Evolutionary conservation across 2,888 invertebrate species (phyloP).

Genomic region (Drosophila pseudotakahashii): DNA sequence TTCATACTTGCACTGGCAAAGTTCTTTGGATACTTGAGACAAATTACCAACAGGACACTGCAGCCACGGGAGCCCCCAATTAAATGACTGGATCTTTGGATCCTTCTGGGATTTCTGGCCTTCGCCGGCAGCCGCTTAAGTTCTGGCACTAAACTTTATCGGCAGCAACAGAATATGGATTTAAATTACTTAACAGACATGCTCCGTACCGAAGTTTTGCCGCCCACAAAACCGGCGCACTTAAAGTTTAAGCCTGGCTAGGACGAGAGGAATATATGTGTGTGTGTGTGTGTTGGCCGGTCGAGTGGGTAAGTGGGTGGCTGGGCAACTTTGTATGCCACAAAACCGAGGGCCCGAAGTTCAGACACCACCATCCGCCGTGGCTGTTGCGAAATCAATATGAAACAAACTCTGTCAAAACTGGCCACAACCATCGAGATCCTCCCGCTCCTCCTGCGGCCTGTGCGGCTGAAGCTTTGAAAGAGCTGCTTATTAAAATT

Average conservation of each 20-base stretch:
- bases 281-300: background rate
- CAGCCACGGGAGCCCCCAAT: constrained; percentile 66
- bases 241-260: constrained; percentile 36
- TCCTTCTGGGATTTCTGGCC: background rate
- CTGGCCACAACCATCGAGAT: constrained; percentile 43
- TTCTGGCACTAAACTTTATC: constrained; percentile 71
- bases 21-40: constrained; percentile 72
- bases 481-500: constrained; percentile 77
- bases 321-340: constrained; percentile 68
- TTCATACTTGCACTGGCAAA: constrained; percentile 20
- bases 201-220: constrained; percentile 33
- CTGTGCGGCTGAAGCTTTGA: constrained; percentile 67
- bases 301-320: background rate
- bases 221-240: constrained; percentile 23
- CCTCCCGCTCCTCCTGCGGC: constrained; percentile 47
- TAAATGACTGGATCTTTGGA: constrained; percentile 57
- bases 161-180: constrained; percentile 61
- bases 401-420: constrained; percentile 52
- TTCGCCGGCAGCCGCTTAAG: constrained; percentile 59
- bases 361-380: constrained; percentile 64
- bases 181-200: constrained; percentile 70
- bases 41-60: constrained; percentile 74
- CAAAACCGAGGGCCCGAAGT: constrained; percentile 65
- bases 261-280: background rate
- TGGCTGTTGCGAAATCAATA: constrained; percentile 40